Evolutionary conservation across 2,113 vertebrate genomes (phyloP).

Genomic region (Oreotrochilus melanogaster): DNA sequence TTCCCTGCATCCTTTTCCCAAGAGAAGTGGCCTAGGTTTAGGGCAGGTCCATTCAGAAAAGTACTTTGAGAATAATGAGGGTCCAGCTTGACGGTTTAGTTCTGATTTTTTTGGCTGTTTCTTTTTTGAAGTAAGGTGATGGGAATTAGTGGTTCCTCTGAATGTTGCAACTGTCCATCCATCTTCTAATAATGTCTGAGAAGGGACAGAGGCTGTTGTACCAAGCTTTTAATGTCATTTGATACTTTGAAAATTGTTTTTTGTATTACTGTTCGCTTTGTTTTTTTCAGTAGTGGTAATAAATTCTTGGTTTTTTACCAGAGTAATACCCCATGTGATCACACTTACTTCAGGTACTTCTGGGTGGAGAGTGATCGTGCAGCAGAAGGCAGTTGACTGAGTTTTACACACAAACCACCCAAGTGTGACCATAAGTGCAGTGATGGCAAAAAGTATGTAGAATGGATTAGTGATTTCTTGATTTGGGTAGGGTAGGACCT

Average conservation of each 20-base stretch:
- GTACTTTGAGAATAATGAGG: too few relatives aligned
- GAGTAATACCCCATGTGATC: background rate
- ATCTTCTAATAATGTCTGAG: fast-evolving
- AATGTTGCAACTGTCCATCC: background rate
- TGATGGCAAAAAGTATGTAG: background rate
- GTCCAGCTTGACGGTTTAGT: background rate
- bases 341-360: background rate
- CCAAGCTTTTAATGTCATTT: background rate
- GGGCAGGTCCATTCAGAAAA: background rate
- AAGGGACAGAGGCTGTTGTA: background rate
- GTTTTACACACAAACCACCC: background rate
- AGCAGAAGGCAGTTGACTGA: background rate
- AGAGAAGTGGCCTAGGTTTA: background rate
- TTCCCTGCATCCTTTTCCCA: background rate
- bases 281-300: fast-evolving
- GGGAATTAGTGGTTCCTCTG: background rate
- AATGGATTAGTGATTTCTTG: background rate
- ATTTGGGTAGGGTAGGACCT: background rate
- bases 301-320: background rate
- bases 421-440: background rate
- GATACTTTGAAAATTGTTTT: background rate
- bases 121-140: background rate
- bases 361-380: background rate
- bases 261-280: background rate
- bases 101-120: too few relatives aligned